These are phyloP conservation scores for Cepaea hortensis DNA, from an alignment of 2,888 invertebrate genomes.

Conservation along the genomic window DNA sequence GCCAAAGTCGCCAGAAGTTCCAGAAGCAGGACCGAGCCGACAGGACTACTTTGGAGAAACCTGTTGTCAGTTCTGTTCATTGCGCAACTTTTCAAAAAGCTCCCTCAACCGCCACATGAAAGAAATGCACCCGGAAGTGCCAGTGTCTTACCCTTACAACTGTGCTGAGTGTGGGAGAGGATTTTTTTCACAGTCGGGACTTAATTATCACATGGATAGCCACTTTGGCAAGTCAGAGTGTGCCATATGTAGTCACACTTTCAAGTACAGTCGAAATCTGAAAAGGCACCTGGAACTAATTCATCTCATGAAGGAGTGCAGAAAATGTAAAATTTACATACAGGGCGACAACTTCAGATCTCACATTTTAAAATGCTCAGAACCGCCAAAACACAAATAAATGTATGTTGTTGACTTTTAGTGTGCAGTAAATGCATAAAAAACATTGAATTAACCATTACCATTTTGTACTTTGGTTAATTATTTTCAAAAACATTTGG, in stretches of 20 bases:
- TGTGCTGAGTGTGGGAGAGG: constrained; percentile 46
- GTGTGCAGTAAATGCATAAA: not conserved
- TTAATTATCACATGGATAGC: constrained; percentile 42
- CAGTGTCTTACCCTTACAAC: constrained; percentile 33
- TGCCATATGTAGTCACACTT: constrained; percentile 33
- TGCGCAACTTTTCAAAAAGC: constrained; percentile 11
- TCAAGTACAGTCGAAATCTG: constrained; percentile 45
- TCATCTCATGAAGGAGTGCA: constrained; percentile 42
- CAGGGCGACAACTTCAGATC: constrained; percentile 3
- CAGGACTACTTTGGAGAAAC: not conserved
- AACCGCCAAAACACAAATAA: not conserved
- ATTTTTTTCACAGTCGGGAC: constrained; percentile 43
- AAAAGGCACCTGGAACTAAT: constrained; percentile 46
- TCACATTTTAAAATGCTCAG: constrained; percentile 24
- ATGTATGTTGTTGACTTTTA: not conserved
- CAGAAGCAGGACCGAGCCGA: not conserved
- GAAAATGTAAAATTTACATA: constrained; percentile 41
- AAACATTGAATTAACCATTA: not conserved
- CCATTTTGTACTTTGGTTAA: not conserved
- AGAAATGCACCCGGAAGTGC: constrained; percentile 27
- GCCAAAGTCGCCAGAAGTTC: not conserved
- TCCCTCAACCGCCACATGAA: constrained; percentile 37
- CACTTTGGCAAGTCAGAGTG: constrained; percentile 33
- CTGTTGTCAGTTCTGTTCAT: constrained; percentile 27
- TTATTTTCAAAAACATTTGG: not conserved